A percentile compares a stretch with the other conserved stretches of the same genome.
These are phyloP conservation scores for Julus scanicus DNA, from an alignment of 2,888 invertebrate genomes.

Conservation along the genomic window DNA sequence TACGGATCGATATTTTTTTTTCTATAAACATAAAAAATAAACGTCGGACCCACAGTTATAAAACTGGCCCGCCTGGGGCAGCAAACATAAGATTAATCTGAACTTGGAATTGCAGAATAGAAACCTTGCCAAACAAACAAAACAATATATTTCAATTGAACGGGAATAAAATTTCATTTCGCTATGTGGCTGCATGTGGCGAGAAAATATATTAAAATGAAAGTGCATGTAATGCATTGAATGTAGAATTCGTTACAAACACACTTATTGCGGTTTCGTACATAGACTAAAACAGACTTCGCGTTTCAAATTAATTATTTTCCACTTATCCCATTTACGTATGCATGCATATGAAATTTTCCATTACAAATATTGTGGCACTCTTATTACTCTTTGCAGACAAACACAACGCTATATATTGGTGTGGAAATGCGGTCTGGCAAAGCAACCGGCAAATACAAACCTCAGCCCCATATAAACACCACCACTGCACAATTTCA, in stretches of 20 bases:
- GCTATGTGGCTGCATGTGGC: too few relatives aligned
- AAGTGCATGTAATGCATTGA: too few relatives aligned
- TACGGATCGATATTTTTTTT: constrained; percentile 11
- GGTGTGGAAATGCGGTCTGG: not conserved
- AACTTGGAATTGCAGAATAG: not conserved
- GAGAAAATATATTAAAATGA: too few relatives aligned
- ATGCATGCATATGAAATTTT: not conserved
- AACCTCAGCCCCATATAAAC: not conserved
- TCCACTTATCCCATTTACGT: not conserved
- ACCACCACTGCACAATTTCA: not conserved
- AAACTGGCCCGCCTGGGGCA: not conserved
- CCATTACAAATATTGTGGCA: not conserved
- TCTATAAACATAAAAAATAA: not conserved
- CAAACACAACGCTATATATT: not conserved
- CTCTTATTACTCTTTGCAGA: not conserved
- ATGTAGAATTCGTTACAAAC: too few relatives aligned
- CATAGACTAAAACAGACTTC: not conserved
- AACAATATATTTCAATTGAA: not conserved
- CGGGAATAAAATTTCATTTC: too few relatives aligned
- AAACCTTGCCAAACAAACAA: not conserved
- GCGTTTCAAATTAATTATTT: not conserved
- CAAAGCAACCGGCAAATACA: not conserved
- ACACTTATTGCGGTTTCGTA: not conserved
- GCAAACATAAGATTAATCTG: not conserved
- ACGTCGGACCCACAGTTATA: not conserved